phyloP scores from a whole-genome alignment of 2,113 vertebrate genomes.

The Pygoscelis adeliae region DNA sequence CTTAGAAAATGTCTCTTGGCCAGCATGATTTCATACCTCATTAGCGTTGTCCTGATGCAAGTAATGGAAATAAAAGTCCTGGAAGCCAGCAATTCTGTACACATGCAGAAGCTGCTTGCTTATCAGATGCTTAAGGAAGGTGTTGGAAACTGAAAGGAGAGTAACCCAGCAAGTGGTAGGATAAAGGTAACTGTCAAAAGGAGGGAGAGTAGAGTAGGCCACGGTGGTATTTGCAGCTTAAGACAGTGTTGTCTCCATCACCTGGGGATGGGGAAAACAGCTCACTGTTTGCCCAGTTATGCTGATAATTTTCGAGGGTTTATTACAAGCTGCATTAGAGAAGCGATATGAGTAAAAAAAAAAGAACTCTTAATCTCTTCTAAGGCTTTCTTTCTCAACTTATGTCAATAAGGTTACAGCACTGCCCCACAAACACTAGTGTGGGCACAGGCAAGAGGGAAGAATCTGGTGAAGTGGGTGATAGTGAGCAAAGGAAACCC shows the following conservation, averaged over 20 bases:
- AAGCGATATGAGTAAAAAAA: not conserved
- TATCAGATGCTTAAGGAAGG: not conserved
- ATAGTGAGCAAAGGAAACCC: not conserved
- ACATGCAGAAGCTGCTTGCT: not conserved
- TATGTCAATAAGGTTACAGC: not conserved
- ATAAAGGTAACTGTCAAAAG: not conserved
- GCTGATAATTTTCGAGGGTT: not conserved
- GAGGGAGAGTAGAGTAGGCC: not conserved
- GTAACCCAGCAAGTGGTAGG: not conserved
- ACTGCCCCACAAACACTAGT: not conserved
- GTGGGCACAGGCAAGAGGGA: not conserved
- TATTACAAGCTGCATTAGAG: not conserved
- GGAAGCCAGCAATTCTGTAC: not conserved
- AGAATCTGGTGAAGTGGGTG: not conserved
- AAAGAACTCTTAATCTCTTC: not conserved
- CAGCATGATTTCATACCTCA: slow-evolving; percentile 37
- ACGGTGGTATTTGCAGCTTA: not conserved
- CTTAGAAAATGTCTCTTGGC: slow-evolving; percentile 8
- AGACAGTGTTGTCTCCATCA: not conserved
- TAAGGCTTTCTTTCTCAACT: not conserved
- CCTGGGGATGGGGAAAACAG: not conserved
- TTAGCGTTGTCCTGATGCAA: slow-evolving; percentile 30
- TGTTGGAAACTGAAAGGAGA: not conserved
- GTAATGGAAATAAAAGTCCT: slow-evolving; percentile 40
- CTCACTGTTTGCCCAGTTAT: not conserved